These are phyloP conservation scores for Graphium colonna DNA, from an alignment of 2,888 invertebrate species.

Conservation along the genomic window DNA sequence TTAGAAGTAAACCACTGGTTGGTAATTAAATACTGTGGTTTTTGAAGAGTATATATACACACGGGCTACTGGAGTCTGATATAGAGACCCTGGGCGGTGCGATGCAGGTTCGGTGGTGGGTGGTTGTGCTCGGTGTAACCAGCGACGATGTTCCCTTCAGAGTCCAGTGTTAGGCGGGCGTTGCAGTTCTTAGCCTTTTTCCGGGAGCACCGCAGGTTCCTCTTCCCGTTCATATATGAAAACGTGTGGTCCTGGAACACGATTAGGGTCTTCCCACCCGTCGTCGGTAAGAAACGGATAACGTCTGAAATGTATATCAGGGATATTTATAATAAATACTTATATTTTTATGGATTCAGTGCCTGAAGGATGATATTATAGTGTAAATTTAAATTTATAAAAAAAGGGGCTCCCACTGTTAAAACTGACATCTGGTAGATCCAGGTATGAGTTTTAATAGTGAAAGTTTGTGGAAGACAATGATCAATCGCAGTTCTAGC, in stretches of 20 bases:
- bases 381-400: too few species aligned
- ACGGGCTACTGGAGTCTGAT: conserved; percentile 9
- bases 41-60: too few species aligned
- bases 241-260: conserved; percentile 23
- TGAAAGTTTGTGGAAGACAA: too few species aligned
- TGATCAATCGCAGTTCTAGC: too few species aligned
- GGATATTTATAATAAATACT: too few species aligned
- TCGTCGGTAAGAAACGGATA: conserved; percentile 6
- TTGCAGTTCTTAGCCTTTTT: conserved; percentile 29
- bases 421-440: too few species aligned
- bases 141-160: conserved; percentile 26
- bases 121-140: conserved; percentile 14
- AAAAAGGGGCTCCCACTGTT: too few species aligned
- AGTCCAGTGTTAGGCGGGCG: conserved; percentile 33
- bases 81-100: not conserved
- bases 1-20: too few species aligned
- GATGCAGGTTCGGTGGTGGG: not conserved
- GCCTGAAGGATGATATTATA: too few species aligned
- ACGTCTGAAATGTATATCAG: conserved; percentile 11
- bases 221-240: not conserved
- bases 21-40: too few species aligned
- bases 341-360: too few species aligned
- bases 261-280: conserved; percentile 7
- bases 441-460: too few species aligned
- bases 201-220: conserved; percentile 38